phyloP scores from a whole-genome alignment of 2,113 vertebrate species.

The Etheostoma cragini region DNA sequence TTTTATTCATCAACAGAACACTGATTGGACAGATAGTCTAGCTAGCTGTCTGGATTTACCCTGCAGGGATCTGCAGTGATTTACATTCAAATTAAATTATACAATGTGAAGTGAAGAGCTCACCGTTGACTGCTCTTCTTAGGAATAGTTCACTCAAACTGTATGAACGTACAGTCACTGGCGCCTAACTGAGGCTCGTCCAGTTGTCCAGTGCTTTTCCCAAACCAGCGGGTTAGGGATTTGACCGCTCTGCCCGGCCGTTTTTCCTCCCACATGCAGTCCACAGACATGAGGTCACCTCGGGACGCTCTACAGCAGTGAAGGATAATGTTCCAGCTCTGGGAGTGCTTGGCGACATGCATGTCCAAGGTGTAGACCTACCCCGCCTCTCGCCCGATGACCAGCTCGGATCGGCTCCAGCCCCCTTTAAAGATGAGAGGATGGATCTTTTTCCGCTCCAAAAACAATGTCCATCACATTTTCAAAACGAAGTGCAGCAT shows the following conservation, averaged over 20 bases:
- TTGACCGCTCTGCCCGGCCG: neutral
- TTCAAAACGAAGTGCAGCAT: constrained; percentile 14
- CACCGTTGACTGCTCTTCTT: neutral
- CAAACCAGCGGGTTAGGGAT: neutral
- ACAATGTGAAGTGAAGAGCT: neutral
- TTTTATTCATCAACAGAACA: too few relatives aligned
- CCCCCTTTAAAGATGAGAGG: neutral
- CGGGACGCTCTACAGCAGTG: neutral
- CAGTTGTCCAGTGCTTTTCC: neutral
- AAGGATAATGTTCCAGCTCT: neutral
- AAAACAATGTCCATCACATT: constrained; percentile 18
- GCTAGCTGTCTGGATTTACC: too few relatives aligned
- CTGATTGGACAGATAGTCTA: too few relatives aligned
- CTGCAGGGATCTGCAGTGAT: neutral
- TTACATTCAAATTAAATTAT: neutral
- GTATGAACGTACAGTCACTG: neutral
- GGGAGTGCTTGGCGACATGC: too few relatives aligned
- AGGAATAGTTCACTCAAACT: neutral
- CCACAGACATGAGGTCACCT: neutral
- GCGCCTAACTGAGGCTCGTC: neutral
- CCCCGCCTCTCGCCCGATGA: neutral
- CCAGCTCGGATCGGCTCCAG: neutral
- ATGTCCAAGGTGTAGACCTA: neutral
- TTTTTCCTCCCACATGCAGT: neutral
- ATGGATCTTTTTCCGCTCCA: constrained; percentile 15